Evolutionary conservation across 2,888 invertebrate species (phyloP), one percentile per base, ranked within the genome.

Genomic region (Hyles lineata): DNA sequence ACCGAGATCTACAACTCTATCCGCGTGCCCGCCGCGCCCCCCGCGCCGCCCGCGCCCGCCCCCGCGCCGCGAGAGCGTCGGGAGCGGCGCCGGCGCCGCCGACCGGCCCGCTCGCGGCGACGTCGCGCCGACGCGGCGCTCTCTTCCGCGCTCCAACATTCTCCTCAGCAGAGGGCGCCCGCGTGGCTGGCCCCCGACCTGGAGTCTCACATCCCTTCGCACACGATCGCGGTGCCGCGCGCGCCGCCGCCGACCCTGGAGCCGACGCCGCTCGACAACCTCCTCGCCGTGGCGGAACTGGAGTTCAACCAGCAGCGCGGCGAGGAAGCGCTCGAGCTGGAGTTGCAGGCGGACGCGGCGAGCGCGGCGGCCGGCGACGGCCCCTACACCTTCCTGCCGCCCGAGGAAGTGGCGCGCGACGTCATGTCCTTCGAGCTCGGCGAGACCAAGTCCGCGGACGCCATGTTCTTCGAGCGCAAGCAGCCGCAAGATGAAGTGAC

Each of bases 211-310:
- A 94, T 96, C 76, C 96, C 96, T 70, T 96, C 95, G 82, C 96
- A 96, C 87, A 96, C 95, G 71, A 96, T 96, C 78, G 95, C 94
- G 84, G 92, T 96, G 84, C 92, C 95, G 77, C 93, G 89, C 72
- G 83, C 79, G 76, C 79, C 79, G 70, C 90, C 85, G 63, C 76
- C 81, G 80, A 84, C 88, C 76, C 43, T 67, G 67, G 92, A 92
- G 82, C 92, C 94, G 72, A 95, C 95, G 84, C 96, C 96, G 82
- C 93, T 96, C 80, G 96, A 96, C 86, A 96, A 95, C 88, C 90
- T 96, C 82, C 93, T 96, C 74, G 96, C 96, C 72, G 96, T 96
- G 74, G 96, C 96, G 76, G 96, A 96, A 88, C 92, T 96, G 72
- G 96, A 96, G 88, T 95, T 96, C 83, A 95, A 96, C 86, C 96